phyloP scores from a whole-genome alignment of 2,888 invertebrate species.

The Notodonta ziczac region DNA sequence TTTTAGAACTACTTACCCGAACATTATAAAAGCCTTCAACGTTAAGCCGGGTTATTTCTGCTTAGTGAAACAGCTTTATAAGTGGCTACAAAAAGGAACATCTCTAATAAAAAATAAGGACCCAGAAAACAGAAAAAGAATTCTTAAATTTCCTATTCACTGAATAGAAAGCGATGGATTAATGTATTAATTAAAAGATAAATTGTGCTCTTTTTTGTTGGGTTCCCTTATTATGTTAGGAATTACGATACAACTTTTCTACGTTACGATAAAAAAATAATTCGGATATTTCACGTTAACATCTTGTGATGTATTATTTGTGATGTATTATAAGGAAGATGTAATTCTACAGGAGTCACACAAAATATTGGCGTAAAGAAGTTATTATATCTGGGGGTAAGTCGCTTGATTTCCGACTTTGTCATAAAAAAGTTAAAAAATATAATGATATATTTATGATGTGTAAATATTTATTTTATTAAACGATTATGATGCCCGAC shows the following conservation, averaged over 20 bases:
- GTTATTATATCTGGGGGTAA: no score
- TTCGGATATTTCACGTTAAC: background rate
- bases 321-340: no score
- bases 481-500: no score
- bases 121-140: background rate
- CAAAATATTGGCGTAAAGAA: no score
- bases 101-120: background rate
- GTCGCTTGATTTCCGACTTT: no score
- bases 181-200: constrained; percentile 36
- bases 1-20: no score
- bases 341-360: no score
- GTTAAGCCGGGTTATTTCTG: no score
- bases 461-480: no score
- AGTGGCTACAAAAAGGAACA: background rate
- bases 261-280: background rate
- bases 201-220: constrained; percentile 1
- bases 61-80: background rate
- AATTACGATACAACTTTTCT: background rate
- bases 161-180: constrained; percentile 17
- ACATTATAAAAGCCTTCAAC: no score
- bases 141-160: background rate
- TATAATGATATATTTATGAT: no score
- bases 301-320: background rate
- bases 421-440: no score
- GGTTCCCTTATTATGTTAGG: background rate